Evolutionary conservation across 2,797 vertebrate genomes (phyloP), one percentile per base, ranked within the genome.

Genomic region (Pseudomugil gertrudae): DNA sequence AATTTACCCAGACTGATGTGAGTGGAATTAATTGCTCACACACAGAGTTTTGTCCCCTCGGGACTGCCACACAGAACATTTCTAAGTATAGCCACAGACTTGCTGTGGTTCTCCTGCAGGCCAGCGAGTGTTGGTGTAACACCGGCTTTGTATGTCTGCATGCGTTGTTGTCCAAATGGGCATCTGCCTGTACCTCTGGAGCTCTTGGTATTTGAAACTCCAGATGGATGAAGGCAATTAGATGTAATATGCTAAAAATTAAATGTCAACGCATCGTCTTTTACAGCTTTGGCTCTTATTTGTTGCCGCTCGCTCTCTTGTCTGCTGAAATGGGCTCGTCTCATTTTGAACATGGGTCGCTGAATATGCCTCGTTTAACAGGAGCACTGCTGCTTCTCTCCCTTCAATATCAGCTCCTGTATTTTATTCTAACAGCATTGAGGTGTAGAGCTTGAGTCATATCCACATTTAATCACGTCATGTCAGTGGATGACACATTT

Each of bases 171-270:
- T 80, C 76, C 47, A 35, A 66, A n/a, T 58, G 13, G 82, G 69
- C 80, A 75, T 84, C 73, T 67, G 80, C 74, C 79, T 61, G 50
- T 76, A 52, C 65, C 68, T 35, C 2, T 40, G 65, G 35, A 68
- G 55, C 80, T 76, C 69, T 60, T 81, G 76, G 56, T 82, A 81
- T 81, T 75, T 78, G 56, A 80, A 78, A 69, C 60, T 81, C 74
- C 87, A 82, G 84, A 87, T 87, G 86, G 86, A 88, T 84, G 78
- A 76, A 70, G 66, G 75, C 84, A 86, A 85, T 88, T 83, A 88
- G 71, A 76, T 63, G 72, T 86, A 78, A 87, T 77, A 79, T 63
- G 61, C 71, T 72, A 69, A 72, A 76, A 82, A 76, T 66, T 27
- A 84, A 90, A 89, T 85, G 84, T 76, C 87, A 86, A 86, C 74